phyloP scores from a whole-genome alignment of 2,888 invertebrate genomes.

The Galerucella pusilla region DNA sequence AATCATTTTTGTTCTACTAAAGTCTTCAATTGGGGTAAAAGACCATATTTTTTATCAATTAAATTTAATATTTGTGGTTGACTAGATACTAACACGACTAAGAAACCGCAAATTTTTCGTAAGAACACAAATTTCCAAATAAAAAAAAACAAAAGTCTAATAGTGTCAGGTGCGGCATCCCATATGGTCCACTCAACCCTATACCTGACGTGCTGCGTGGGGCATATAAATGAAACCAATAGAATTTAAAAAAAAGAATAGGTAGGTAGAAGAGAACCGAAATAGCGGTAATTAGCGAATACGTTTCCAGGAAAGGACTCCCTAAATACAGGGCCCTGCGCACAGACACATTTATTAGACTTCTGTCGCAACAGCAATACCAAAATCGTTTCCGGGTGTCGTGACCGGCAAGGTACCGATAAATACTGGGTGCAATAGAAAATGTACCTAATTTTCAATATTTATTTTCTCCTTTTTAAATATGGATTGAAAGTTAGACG shows the following conservation, averaged over 20 bases:
- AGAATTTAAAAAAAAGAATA: conserved; percentile 33
- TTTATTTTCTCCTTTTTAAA: conserved; percentile 10
- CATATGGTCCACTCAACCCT: conserved; percentile 40
- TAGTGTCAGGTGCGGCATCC: conserved; percentile 36
- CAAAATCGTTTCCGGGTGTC: conserved; percentile 51
- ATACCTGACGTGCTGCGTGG: conserved; percentile 30
- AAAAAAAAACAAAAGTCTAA: conserved; percentile 31
- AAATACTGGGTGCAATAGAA: conserved; percentile 36
- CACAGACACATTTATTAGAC: conserved; percentile 42
- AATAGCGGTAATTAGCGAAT: conserved; percentile 50
- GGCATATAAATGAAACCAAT: conserved; percentile 33
- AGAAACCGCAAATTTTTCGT: conserved; percentile 5
- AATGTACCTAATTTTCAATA: conserved; percentile 21
- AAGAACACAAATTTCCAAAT: conserved; percentile 11
- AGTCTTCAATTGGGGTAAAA: background rate
- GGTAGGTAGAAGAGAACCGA: conserved; percentile 35
- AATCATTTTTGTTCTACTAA: background rate
- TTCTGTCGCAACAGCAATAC: conserved; percentile 49
- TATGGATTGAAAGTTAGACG: conserved; percentile 7
- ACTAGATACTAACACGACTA: background rate
- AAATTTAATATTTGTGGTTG: background rate
- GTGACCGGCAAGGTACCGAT: conserved; percentile 38
- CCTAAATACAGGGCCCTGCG: conserved; percentile 48
- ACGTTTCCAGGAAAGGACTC: conserved; percentile 51
- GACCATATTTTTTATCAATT: background rate